Evolutionary conservation across 1,140 invertebrate genomes (phyloP), one percentile per base, ranked within the genome.

Genomic region (Ceratitis capitata): DNA sequence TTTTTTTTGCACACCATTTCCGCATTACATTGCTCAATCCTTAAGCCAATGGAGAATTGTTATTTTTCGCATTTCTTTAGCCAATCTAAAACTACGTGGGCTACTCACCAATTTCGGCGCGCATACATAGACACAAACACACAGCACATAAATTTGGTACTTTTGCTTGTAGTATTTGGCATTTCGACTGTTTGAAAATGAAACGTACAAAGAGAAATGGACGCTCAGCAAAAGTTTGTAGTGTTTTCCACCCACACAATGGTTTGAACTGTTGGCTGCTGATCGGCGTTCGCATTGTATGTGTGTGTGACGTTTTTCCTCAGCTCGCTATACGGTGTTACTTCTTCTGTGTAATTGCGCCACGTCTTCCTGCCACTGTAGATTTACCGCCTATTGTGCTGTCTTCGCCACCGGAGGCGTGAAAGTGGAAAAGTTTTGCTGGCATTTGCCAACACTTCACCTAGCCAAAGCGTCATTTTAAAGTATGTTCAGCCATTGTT

Each of bases 371-470:
- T 23, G 39, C 7, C 35, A 78, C 32, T 23, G n/a, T 19, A 10
- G 69, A 78, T 47, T 78, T 16, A 23, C 42, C 69, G 19, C 35
- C 64, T 12, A 19, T 35, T 42, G 35, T 74, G 29, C 29, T 39
- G 64, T 19, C 29, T 19, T 23, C 69, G 32, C 69, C 35, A 6
- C 39, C 69, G 39, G n/a, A 78, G 69, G 69, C 69, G 69, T 78
- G 35, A 78, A 78, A 78, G 69, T 78, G 69, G n/a, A 78, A 78
- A 78, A 78, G 69, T 78, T 78, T 78, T 78, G 32, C 69, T 78
- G 69, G 69, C 69, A 45, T 78, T 78, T 78, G 39, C 69, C 69
- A 78, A 78, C 69, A 78, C 69, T 78, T 78, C 39, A 78, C 39
- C 39, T 45, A 7, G 23, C 69, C 35, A 23, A 78, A 78, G 26